Conservation (phyloP, 2,113 vertebrate species). For the Erinaceus europaeus region DNA sequence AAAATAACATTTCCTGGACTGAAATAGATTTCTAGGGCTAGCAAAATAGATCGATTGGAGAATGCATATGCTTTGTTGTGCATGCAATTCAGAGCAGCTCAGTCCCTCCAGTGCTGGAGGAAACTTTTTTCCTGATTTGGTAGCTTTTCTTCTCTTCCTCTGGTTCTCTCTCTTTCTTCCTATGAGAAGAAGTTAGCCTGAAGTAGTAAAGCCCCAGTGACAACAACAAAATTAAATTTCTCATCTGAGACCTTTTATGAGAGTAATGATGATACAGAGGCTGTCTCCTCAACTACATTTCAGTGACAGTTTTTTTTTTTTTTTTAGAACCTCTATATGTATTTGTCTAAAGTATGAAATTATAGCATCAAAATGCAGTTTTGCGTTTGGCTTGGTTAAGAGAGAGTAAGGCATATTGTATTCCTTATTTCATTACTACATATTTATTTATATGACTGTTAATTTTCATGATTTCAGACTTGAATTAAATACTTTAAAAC, state of each 20-base stretch:
- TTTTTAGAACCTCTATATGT: neutral
- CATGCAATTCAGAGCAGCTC: no score
- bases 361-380: neutral
- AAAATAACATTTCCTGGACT: neutral
- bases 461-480: neutral
- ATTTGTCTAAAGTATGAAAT: slow-evolving; percentile 8
- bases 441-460: neutral
- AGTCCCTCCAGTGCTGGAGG: no score
- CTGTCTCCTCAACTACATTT: neutral
- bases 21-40: neutral
- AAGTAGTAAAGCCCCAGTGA: no score
- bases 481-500: neutral
- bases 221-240: no score
- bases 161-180: no score
- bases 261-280: neutral
- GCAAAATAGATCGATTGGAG: no score
- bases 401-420: neutral
- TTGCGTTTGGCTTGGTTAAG: neutral
- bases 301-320: slow-evolving; percentile 16
- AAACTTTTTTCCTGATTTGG: no score
- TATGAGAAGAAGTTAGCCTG: no score
- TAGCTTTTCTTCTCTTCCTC: no score
- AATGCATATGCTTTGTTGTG: no score
- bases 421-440: neutral
- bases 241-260: neutral